Percentiles rank a stretch among this genome's conserved stretches.
phyloP scores from a whole-genome alignment of 2,797 vertebrate species.

The Silurus lanzhouensis region DNA sequence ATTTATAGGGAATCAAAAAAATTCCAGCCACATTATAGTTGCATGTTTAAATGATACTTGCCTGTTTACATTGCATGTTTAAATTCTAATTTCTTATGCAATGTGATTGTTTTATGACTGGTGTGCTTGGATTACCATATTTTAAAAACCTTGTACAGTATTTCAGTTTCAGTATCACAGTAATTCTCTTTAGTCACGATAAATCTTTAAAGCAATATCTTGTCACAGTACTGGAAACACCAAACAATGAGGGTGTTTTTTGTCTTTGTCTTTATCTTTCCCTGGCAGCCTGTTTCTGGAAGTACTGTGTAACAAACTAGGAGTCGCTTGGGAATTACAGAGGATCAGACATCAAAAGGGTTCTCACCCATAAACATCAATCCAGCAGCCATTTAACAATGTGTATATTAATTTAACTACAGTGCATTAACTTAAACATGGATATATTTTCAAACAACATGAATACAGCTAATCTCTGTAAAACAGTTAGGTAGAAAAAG shows the following conservation, averaged over 20 bases:
- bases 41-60: background rate
- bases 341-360: slow-evolving; percentile 11
- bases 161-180: background rate
- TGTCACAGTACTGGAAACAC: background rate
- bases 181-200: background rate
- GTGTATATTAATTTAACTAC: slow-evolving; percentile 56
- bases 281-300: slow-evolving; percentile 81
- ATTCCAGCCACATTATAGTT: background rate
- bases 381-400: slow-evolving; percentile 37
- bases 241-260: slow-evolving; percentile 4
- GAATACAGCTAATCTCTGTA: slow-evolving; percentile 18
- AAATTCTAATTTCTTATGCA: background rate
- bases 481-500: slow-evolving; percentile 1
- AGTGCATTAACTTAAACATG: slow-evolving; percentile 39
- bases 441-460: slow-evolving; percentile 66
- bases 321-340: slow-evolving; percentile 15
- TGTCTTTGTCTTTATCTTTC: slow-evolving; percentile 26
- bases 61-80: background rate
- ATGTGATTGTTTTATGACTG: background rate
- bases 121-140: background rate
- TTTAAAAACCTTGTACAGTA: background rate
- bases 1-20: background rate
- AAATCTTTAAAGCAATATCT: background rate
- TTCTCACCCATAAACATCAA: slow-evolving; percentile 48
- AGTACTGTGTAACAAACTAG: slow-evolving; percentile 83